Percentiles rank a stretch among this genome's conserved stretches.
phyloP scores from a whole-genome alignment of 2,113 vertebrate genomes.

The Athene noctua region DNA sequence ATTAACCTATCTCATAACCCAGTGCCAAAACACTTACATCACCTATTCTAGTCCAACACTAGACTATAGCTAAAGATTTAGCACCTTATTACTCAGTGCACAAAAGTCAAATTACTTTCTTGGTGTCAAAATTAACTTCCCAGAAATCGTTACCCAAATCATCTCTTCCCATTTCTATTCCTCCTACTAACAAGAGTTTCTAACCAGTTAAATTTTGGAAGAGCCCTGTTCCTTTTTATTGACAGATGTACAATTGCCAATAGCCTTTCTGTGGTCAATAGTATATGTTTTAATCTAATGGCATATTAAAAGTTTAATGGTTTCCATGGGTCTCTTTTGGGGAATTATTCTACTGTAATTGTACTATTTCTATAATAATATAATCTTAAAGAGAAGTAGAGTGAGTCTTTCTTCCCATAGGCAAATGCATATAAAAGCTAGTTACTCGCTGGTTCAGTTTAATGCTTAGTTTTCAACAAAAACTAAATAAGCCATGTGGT shows the following conservation, averaged over 20 bases:
- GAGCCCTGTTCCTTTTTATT: not conserved
- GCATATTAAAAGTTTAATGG: not conserved
- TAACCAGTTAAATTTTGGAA: not conserved
- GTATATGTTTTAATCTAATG: not conserved
- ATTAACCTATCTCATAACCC: conserved; percentile 51
- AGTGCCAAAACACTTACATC: conserved; percentile 16
- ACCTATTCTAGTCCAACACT: not conserved
- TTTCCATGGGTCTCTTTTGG: not conserved
- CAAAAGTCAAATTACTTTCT: conserved; percentile 14
- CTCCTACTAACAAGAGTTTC: not conserved
- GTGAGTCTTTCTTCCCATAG: not conserved
- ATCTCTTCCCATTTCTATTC: not conserved
- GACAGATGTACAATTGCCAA: not conserved
- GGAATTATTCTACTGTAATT: not conserved
- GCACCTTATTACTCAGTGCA: not conserved
- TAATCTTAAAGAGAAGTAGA: not conserved
- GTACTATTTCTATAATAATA: not conserved
- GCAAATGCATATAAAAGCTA: not conserved
- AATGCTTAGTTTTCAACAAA: not conserved
- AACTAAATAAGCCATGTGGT: not conserved
- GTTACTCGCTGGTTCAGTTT: not conserved
- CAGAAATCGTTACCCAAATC: not conserved
- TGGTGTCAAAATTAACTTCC: conserved; percentile 27
- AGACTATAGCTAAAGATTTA: conserved; percentile 43
- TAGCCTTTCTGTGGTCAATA: not conserved